A percentile compares a stretch with the other conserved stretches of the same genome.
Conservation (phyloP, 2,888 invertebrate species). For the Ormyrus rosae region DNA sequence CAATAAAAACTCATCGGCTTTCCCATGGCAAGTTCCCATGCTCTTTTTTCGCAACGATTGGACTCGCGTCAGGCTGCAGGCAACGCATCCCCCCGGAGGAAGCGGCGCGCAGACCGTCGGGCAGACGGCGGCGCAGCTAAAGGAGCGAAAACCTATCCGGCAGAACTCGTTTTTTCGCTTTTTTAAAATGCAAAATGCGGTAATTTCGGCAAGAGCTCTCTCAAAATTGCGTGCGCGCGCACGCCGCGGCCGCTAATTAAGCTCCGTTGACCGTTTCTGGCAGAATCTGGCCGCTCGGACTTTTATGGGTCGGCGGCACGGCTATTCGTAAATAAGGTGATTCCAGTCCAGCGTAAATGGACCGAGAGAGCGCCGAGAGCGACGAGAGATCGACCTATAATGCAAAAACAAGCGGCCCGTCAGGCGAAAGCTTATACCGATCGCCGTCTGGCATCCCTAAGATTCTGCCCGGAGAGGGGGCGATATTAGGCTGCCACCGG, state of each 20-base stretch:
- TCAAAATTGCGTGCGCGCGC: conserved; percentile 9
- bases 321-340: conserved; percentile 54
- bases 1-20: no score
- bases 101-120: not conserved
- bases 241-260: conserved; percentile 47
- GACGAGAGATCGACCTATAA: conserved; percentile 31
- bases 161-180: conserved; percentile 32
- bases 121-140: not conserved
- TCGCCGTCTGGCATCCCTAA: no score
- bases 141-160: conserved; percentile 21
- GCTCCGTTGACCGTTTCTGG: conserved; percentile 51
- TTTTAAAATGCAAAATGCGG: conserved; percentile 38
- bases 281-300: conserved; percentile 34
- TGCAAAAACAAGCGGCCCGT: not conserved
- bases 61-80: not conserved
- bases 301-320: conserved; percentile 47
- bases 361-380: conserved; percentile 24
- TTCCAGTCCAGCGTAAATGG: conserved; percentile 52
- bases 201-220: conserved; percentile 51
- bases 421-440: not conserved
- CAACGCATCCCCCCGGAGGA: conserved; percentile 33
- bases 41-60: no score
- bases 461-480: no score
- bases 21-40: no score
- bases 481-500: no score